A percentile compares a stretch with the other conserved stretches of the same genome.
These are phyloP conservation scores for Trissonchulus latispiculum DNA, from an alignment of 2,888 invertebrate genomes.

Conservation along the genomic window DNA sequence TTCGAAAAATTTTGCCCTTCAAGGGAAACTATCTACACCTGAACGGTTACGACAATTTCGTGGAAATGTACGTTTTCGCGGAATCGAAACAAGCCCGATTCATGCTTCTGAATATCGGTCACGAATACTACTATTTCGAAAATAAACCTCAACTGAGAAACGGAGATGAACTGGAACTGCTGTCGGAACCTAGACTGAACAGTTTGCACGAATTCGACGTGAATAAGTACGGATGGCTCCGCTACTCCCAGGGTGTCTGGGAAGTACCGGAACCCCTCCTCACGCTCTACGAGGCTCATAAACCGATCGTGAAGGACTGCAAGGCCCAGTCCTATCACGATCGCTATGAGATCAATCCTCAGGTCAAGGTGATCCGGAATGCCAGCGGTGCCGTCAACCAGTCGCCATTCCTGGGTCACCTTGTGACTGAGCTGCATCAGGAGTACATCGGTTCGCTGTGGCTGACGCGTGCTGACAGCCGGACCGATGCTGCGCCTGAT, in stretches of 20 bases:
- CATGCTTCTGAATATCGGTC: background rate
- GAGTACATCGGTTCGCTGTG: background rate
- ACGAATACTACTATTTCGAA: slow-evolving; percentile 1
- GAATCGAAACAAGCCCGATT: slow-evolving; percentile 4
- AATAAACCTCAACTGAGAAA: too few relatives aligned
- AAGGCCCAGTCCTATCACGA: slow-evolving; percentile 20
- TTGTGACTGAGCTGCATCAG: background rate
- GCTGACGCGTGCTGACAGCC: background rate
- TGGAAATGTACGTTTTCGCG: slow-evolving; percentile 1
- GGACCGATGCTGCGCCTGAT: background rate
- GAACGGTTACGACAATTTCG: slow-evolving; percentile 13
- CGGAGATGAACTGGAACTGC: background rate
- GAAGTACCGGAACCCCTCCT: background rate
- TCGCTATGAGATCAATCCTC: slow-evolving; percentile 12
- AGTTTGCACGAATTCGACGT: background rate
- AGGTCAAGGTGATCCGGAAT: background rate
- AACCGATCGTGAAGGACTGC: slow-evolving; percentile 18
- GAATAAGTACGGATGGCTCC: background rate
- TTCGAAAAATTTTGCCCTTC: slow-evolving; percentile 8
- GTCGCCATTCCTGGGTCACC: background rate
- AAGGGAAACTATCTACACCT: background rate
- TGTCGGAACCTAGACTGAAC: background rate
- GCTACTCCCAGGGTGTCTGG: background rate
- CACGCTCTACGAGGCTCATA: slow-evolving; percentile 17
- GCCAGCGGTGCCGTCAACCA: background rate